Evolutionary conservation across 1,140 invertebrate species (phyloP), one percentile per base, ranked within the genome.

Genomic region (Drosophila arizonae): DNA sequence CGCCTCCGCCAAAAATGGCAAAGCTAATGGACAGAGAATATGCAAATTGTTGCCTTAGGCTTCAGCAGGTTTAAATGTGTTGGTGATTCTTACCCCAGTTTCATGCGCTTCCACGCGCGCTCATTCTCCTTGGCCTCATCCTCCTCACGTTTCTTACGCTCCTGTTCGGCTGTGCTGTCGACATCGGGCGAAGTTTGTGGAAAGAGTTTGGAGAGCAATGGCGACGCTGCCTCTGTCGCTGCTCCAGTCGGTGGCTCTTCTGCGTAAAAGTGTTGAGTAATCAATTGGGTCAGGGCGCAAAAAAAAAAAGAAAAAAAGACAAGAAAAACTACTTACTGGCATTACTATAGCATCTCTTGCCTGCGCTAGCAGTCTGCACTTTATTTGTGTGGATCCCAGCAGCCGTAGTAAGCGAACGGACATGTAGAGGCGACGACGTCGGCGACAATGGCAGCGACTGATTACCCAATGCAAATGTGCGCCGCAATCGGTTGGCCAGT

Each of bases 21-120:
- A 94, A 94, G 24, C 94, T 94, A 61, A 15, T 36, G 17, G 24
- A 24, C 9, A 41, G 54, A 8, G 39, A 4, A 39, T 39, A 6
- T 36, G 0, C 39, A 28, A 26, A 56, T 76, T 8, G 15, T 8
- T 45, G 8, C 1, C 3, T 45, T 1, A 15, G 1, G 3, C 13
- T 9, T 15, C 4, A 17, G 5, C 2, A 9, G 6, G 6, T 46
- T 17, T 0, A 9, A 33, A 6, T 30, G 28, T 0, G 43, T 17
- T 15, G n/a, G 6, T 45, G 6, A 41, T 2, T 17, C 74, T 51
- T 60, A 94, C 94, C 94, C 93, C 13, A 94, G 81, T 85, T 94
- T 94, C 93, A 94, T 94, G 64, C 93, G 91, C 64, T 92, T 93
- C 93, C 93, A 94, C 78, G 93, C 93, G 39, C 93, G 93, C 65